Conservation (phyloP, 2,113 vertebrate species). For the Paratilapia polleni region DNA sequence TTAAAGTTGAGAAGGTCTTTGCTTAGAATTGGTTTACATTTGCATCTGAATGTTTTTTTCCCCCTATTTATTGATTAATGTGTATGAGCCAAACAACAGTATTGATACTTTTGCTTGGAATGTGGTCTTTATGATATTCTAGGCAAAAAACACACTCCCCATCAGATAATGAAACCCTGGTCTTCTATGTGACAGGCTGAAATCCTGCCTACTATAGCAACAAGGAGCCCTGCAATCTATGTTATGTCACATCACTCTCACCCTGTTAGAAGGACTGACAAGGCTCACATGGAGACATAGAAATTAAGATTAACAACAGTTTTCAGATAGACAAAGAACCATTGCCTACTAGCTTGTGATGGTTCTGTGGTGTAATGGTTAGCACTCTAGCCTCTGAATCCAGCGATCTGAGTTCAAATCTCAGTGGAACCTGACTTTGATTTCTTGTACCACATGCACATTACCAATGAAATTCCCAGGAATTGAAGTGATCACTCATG, state of each 20-base stretch:
- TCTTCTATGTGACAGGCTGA: neutral
- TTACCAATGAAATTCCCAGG: neutral
- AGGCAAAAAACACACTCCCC: neutral
- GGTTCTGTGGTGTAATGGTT: neutral
- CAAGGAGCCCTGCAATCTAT: neutral
- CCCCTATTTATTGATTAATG: neutral
- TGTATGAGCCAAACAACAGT: neutral
- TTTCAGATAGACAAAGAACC: neutral
- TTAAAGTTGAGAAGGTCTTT: neutral
- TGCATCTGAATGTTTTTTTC: neutral
- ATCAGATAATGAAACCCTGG: neutral
- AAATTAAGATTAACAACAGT: neutral
- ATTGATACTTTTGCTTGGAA: fast-evolving
- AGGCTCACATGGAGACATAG: neutral
- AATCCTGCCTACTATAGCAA: neutral
- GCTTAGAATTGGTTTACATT: neutral
- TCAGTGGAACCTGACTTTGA: neutral
- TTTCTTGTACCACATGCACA: neutral
- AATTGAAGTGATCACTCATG: neutral
- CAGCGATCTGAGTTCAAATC: neutral
- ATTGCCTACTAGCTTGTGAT: neutral
- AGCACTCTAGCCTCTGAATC: neutral
- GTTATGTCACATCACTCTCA: neutral
- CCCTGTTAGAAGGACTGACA: neutral
- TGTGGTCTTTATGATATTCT: neutral